phyloP scores from a whole-genome alignment of 2,888 invertebrate genomes.

The Drosophila fulvimacula region DNA sequence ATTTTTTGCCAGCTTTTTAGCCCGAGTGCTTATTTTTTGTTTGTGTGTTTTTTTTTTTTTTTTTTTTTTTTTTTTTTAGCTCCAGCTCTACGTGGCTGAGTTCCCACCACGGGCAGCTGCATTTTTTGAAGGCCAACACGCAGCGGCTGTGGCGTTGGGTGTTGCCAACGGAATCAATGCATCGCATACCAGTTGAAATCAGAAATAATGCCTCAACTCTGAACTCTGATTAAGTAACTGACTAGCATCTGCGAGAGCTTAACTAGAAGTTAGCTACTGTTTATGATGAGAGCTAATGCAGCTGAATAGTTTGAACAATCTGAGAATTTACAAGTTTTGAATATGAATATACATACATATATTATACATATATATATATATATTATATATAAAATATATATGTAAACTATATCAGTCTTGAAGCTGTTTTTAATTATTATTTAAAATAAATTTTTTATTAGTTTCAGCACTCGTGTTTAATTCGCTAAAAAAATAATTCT shows the following conservation, averaged over 20 bases:
- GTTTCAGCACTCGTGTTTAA: too few species aligned
- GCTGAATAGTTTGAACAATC: background rate
- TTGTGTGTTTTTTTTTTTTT: background rate
- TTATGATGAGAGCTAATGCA: background rate
- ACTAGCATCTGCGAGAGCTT: background rate
- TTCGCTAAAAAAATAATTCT: too few species aligned
- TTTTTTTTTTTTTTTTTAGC: slow-evolving; percentile 11
- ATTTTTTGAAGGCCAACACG: slow-evolving; percentile 46
- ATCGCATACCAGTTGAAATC: slow-evolving; percentile 4
- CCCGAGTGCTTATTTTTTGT: slow-evolving; percentile 69
- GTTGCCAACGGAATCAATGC: slow-evolving; percentile 17
- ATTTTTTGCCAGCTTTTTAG: slow-evolving; percentile 48
- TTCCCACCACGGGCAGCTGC: slow-evolving; percentile 22
- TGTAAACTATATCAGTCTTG: too few species aligned
- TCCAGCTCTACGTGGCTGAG: slow-evolving; percentile 14
- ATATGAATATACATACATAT: too few species aligned
- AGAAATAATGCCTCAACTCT: slow-evolving; percentile 11
- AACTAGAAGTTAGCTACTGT: background rate
- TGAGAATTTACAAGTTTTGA: background rate
- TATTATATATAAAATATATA: too few species aligned
- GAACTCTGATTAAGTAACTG: slow-evolving; percentile 8
- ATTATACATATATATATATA: too few species aligned
- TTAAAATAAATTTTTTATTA: too few species aligned
- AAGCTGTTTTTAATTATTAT: too few species aligned
- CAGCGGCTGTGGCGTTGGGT: slow-evolving; percentile 14